Evolutionary conservation across 2,113 vertebrate species (phyloP), one percentile per base, ranked within the genome.

Genomic region (Hippoglossus stenolepis): DNA sequence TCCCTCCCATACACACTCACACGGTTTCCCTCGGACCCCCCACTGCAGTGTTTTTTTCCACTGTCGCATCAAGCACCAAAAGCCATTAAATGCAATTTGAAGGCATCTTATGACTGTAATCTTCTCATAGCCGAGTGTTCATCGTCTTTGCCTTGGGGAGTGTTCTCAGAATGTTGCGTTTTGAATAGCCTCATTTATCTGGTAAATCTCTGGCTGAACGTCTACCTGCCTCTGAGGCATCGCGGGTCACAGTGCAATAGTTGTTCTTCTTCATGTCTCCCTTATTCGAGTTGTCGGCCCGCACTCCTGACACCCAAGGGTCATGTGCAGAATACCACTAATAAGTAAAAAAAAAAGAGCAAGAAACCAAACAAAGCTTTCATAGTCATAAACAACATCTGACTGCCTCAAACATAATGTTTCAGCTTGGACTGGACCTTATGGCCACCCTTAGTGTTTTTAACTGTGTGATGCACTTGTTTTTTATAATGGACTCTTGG

Each of bases 401-500:
- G 23, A 67, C 35, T 31, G 14, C 0, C 4, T 94, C 86, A 95
- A 24, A 95, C 92, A 59, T 95, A 95, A 54, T 94, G 89, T 62
- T 91, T 93, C 0, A 75, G 83, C 53, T 88, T 90, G 11, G 75
- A 74, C 28, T 66, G 82, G 43, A 75, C 85, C 13, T 84, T 90
- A 17, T 65, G 65, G 45, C 69, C 45, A 35, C 45, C 61, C 49
- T 88, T 93, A n/a, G 12, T 79, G 53, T 79, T 77, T 80, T 85
- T 84, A 20, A 11, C 65, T 2, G 49, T 73, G 20, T 79, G 86
- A 3, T 82, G 62, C 56, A 58, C 13, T 2, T 86, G 74, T 58
- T 87, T 90, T 43, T 89, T 87, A 23, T 82, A 69, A 73, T 87
- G 73, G 11, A 59, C 23, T 72, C 77, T 82, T 0, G 77, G 71